Evolutionary conservation across 2,113 vertebrate genomes (phyloP).

Genomic region (Platichthys flesus): DNA sequence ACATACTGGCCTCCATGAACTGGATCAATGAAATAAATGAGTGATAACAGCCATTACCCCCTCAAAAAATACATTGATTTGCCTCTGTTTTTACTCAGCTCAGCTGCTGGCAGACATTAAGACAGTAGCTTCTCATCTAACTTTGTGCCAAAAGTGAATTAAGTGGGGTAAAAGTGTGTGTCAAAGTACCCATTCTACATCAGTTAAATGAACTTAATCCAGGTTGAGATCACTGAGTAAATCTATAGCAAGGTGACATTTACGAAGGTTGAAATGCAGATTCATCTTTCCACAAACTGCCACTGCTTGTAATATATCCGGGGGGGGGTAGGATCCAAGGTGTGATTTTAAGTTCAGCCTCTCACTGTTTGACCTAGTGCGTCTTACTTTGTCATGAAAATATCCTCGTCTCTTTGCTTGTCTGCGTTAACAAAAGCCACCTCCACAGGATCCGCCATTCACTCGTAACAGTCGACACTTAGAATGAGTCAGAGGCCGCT

Average conservation of each 20-base stretch:
- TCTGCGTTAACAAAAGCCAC: slow-evolving; percentile 2
- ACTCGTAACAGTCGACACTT: slow-evolving; percentile 8
- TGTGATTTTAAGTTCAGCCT: slow-evolving; percentile 18
- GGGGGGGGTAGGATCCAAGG: neutral
- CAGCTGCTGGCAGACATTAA: no score
- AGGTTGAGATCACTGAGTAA: neutral
- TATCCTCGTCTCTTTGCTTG: neutral
- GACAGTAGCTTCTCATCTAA: no score
- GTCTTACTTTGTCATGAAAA: neutral
- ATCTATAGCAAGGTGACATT: slow-evolving; percentile 15
- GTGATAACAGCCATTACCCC: no score
- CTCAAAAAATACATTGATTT: no score
- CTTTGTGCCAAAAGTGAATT: no score
- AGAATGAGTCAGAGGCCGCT: slow-evolving; percentile 45
- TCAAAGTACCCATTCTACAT: neutral
- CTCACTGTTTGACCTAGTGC: neutral
- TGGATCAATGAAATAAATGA: no score
- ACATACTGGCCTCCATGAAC: no score
- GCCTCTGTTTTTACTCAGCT: no score
- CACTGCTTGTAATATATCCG: neutral
- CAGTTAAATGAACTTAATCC: neutral
- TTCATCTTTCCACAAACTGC: slow-evolving; percentile 2
- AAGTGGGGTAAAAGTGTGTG: no score
- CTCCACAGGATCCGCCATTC: slow-evolving; percentile 29
- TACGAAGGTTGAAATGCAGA: slow-evolving; percentile 10